Conservation (phyloP, 2,113 vertebrate genomes). For the Psittacara wagleri region DNA sequence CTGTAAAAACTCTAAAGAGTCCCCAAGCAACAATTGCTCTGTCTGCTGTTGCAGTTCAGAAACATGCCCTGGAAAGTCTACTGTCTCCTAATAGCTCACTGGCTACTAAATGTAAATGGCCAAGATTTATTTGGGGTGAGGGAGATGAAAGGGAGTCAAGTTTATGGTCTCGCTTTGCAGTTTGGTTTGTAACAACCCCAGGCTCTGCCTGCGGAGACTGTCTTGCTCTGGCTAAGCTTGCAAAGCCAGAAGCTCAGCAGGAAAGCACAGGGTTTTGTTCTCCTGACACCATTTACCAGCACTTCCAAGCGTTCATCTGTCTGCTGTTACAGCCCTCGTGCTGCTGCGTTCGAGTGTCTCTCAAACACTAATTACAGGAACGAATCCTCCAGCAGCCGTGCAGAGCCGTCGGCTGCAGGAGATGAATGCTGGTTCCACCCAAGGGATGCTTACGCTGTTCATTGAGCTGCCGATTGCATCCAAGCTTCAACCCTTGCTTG, state of each 20-base stretch:
- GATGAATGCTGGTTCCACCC: neutral
- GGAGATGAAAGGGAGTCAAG: conserved; percentile 16
- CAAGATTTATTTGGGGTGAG: conserved; percentile 10
- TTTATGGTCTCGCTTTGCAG: neutral
- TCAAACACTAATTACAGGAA: neutral
- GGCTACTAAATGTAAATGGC: neutral
- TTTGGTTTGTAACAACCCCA: neutral
- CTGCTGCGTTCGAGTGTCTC: neutral
- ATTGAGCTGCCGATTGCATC: neutral
- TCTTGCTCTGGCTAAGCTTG: neutral
- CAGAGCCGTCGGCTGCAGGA: neutral
- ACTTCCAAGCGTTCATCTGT: neutral
- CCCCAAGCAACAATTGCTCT: conserved; percentile 14
- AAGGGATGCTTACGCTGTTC: neutral
- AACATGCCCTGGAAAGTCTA: conserved; percentile 4
- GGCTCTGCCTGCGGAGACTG: neutral
- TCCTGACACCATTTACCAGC: neutral
- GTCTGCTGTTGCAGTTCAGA: neutral
- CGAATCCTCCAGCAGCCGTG: neutral
- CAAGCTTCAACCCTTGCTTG: neutral
- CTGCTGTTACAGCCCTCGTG: neutral
- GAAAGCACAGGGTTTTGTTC: neutral
- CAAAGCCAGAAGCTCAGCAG: neutral
- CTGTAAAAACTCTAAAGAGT: neutral
- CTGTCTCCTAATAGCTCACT: conserved; percentile 20